Percentiles rank a stretch among this genome's conserved stretches.
Evolutionary conservation across 1,140 invertebrate genomes (phyloP).

Genomic region (Gryon sp.): DNA sequence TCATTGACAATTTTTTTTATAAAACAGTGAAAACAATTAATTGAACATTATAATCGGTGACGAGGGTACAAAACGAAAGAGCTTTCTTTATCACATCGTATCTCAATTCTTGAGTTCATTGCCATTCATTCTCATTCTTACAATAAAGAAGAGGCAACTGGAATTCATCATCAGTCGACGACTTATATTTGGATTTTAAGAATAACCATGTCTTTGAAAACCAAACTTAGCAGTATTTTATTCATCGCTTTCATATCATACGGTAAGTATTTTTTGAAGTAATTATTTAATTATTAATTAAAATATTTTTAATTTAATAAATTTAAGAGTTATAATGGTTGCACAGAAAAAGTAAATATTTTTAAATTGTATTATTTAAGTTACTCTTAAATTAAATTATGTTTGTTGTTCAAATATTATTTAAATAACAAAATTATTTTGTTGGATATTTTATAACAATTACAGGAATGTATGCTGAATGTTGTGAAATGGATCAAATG

Average conservation of each 20-base stretch:
- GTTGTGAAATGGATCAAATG: conserved; percentile 40
- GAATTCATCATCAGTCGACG: conserved; percentile 20
- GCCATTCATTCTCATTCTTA: conserved; percentile 35
- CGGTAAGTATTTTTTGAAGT: conserved; percentile 24
- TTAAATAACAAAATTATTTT: background rate
- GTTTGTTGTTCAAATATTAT: background rate
- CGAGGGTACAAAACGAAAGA: conserved; percentile 17
- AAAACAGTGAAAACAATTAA: conserved; percentile 23
- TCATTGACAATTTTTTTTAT: conserved; percentile 18
- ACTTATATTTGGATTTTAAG: conserved; percentile 55
- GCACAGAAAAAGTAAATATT: too few relatives aligned
- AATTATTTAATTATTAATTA: background rate
- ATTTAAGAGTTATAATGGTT: too few relatives aligned
- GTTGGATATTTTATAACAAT: background rate
- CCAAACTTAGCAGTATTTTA: conserved; percentile 40
- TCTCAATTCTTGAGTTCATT: conserved; percentile 52
- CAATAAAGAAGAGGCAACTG: conserved; percentile 27
- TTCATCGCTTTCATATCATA: conserved; percentile 27
- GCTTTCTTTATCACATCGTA: conserved; percentile 51
- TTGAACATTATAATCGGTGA: conserved; percentile 7
- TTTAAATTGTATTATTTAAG: background rate
- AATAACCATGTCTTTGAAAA: conserved; percentile 44
- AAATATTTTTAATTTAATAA: too few relatives aligned
- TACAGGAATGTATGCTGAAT: conserved; percentile 8
- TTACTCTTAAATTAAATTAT: background rate